Evolutionary conservation across 2,797 vertebrate species (phyloP).

Genomic region (Masticophis lateralis): DNA sequence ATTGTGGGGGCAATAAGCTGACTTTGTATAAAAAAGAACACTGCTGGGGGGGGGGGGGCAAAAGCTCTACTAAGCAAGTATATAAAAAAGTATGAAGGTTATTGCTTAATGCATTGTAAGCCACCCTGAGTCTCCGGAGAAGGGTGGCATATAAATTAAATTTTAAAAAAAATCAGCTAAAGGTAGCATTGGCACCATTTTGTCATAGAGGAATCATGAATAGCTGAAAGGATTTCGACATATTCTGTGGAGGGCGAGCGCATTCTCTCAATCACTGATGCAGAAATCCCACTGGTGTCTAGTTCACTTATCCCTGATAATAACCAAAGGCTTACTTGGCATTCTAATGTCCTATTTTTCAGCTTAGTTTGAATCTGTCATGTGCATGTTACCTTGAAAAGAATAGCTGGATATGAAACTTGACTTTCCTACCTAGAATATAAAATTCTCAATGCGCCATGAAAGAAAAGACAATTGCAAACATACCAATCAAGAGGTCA

Average conservation of each 20-base stretch:
- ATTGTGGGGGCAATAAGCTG: no score
- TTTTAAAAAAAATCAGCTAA: background rate
- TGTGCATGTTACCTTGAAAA: conserved; percentile 57
- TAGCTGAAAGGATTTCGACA: background rate
- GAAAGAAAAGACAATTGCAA: background rate
- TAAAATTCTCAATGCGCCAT: conserved; percentile 59
- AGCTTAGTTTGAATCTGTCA: conserved; percentile 66
- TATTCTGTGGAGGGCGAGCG: background rate
- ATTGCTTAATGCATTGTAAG: no score
- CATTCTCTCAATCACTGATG: conserved; percentile 51
- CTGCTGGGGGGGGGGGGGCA: no score
- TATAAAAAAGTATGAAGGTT: no score
- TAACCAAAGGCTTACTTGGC: conserved; percentile 39
- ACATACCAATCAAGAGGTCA: conserved; percentile 36
- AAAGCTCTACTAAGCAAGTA: no score
- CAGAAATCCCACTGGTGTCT: conserved; percentile 25
- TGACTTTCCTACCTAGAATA: conserved; percentile 60
- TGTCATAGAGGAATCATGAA: background rate
- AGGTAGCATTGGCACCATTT: background rate
- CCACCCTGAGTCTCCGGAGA: no score
- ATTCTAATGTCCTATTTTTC: conserved; percentile 64
- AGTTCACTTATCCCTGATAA: conserved; percentile 62
- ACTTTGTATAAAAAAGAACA: no score
- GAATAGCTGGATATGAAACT: conserved; percentile 61
- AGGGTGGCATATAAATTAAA: no score